These are phyloP conservation scores for Dyspetes luteomarginatus DNA, from an alignment of 2,888 invertebrate genomes.

Conservation along the genomic window DNA sequence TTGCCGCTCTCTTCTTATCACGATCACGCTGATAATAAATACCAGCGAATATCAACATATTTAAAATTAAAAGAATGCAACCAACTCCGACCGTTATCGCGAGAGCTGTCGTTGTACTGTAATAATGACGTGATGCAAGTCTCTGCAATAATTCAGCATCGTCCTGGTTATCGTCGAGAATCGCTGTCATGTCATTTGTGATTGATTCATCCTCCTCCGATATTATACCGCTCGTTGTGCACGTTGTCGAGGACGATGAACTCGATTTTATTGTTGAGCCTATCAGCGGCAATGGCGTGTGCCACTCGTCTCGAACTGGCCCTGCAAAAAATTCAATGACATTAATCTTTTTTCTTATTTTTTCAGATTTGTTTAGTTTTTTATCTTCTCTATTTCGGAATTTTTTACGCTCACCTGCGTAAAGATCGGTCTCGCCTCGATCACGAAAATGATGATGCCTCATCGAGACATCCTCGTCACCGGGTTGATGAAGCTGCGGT, in stretches of 20 bases:
- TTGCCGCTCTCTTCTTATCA: constrained; percentile 82
- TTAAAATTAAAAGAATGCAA: constrained; percentile 88
- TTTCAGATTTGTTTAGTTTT: no score
- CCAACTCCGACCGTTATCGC: constrained; percentile 91
- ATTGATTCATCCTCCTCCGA: constrained; percentile 71
- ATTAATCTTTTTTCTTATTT: no score
- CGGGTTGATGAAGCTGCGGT: constrained; percentile 93
- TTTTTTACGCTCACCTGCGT: constrained; percentile 86
- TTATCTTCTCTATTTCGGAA: no score
- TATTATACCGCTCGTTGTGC: constrained; percentile 76
- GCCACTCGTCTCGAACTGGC: constrained; percentile 81
- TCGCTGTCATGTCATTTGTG: constrained; percentile 77
- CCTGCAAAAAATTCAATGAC: constrained; percentile 69
- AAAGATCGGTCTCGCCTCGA: constrained; percentile 89
- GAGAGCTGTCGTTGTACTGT: constrained; percentile 90
- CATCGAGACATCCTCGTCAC: constrained; percentile 88
- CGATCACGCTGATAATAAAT: constrained; percentile 90
- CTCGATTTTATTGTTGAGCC: constrained; percentile 77
- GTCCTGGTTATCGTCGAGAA: constrained; percentile 83
- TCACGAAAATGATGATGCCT: constrained; percentile 91
- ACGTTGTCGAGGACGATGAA: constrained; percentile 77
- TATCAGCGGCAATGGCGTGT: constrained; percentile 79
- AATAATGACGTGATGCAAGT: constrained; percentile 85
- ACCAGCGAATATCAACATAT: constrained; percentile 91
- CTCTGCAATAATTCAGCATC: constrained; percentile 85